These are phyloP conservation scores for Meiosimyza decipiens DNA, from an alignment of 2,888 invertebrate species.

Conservation along the genomic window DNA sequence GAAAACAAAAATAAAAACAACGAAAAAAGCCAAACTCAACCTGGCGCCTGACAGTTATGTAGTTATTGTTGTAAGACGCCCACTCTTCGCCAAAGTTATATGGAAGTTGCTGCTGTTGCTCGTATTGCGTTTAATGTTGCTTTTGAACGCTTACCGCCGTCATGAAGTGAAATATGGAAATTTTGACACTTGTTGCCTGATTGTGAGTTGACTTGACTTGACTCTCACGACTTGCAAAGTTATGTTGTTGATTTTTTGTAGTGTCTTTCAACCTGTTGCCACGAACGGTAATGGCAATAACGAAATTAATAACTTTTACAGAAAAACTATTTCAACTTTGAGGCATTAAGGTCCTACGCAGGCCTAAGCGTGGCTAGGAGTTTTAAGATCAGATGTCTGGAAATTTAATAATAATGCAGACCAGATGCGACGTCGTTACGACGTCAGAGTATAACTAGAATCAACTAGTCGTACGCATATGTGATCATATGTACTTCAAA, in stretches of 20 bases:
- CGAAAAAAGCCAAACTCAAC: background rate
- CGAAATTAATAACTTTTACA: background rate
- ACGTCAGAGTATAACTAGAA: no score
- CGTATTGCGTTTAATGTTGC: constrained; percentile 41
- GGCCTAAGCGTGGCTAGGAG: no score
- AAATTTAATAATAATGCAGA: no score
- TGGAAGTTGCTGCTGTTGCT: constrained; percentile 24
- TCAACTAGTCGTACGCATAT: no score
- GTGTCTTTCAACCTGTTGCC: constrained; percentile 31
- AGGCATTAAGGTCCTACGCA: no score
- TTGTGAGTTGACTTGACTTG: background rate
- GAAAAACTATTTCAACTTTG: no score
- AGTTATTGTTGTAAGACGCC: constrained; percentile 6
- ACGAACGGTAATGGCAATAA: background rate
- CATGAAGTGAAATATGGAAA: constrained; percentile 43
- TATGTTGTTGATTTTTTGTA: background rate
- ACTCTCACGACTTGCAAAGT: constrained; percentile 5
- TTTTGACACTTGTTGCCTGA: constrained; percentile 30
- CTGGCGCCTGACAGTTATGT: constrained; percentile 15
- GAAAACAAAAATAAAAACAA: background rate
- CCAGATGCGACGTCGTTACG: no score
- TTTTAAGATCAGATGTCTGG: no score
- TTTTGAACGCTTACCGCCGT: constrained; percentile 46
- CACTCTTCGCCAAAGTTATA: background rate
- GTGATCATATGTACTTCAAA: no score